phyloP scores from a whole-genome alignment of 1,140 invertebrate species.

The Brachionus rotundiformis region DNA sequence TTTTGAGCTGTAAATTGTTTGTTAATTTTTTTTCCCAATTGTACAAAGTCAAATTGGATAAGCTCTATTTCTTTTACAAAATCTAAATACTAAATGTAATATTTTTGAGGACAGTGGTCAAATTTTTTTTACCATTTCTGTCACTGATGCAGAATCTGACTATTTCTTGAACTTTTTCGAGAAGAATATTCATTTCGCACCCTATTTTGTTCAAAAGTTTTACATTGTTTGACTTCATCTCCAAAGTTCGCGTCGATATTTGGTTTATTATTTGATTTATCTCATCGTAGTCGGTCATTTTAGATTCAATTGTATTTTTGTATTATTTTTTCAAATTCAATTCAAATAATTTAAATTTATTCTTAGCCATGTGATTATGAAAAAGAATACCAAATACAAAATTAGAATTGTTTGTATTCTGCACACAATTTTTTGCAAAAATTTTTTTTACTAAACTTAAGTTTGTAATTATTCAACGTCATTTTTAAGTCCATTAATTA shows the following conservation, averaged over 20 bases:
- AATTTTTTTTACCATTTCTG: conserved; percentile 38
- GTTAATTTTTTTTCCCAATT: conserved; percentile 37
- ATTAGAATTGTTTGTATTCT: neutral
- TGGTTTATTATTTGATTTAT: conserved; percentile 20
- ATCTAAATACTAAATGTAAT: neutral
- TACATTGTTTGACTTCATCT: conserved; percentile 48
- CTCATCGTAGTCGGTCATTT: conserved; percentile 24
- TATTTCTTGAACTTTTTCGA: conserved; percentile 38
- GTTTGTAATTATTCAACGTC: no score
- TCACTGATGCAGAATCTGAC: conserved; percentile 43
- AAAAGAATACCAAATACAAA: neutral
- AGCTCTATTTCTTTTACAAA: conserved; percentile 48
- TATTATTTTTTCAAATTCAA: no score
- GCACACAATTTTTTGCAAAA: neutral
- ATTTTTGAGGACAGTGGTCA: neutral
- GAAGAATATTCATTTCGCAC: conserved; percentile 35
- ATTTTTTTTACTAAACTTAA: no score
- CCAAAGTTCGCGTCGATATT: conserved; percentile 1
- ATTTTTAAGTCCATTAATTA: no score
- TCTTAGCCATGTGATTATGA: neutral
- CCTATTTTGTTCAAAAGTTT: conserved; percentile 44
- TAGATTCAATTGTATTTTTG: neutral
- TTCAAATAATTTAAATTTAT: neutral
- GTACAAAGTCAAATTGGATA: conserved; percentile 37
- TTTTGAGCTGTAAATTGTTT: neutral